Conservation (phyloP, 1,140 invertebrate species). For the Philopotamus ludificatus region DNA sequence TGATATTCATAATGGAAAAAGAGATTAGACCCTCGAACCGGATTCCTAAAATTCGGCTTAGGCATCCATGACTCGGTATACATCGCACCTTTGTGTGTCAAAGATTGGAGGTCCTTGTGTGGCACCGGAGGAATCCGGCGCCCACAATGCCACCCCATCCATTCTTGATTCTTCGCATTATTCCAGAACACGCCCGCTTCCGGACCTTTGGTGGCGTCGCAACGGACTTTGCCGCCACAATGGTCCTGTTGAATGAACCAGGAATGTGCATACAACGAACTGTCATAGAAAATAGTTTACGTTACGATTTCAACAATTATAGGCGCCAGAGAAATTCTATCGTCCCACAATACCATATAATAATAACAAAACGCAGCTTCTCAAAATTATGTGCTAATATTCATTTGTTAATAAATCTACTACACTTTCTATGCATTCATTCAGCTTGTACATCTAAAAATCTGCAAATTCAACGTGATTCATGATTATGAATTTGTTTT, state of each 20-base stretch:
- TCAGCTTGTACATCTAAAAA: too few species aligned
- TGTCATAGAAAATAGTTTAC: background rate
- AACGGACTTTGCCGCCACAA: too few species aligned
- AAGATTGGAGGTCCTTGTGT: background rate
- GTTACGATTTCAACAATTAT: background rate
- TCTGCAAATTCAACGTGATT: too few species aligned
- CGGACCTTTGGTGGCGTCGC: constrained; percentile 33
- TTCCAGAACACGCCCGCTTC: constrained; percentile 38
- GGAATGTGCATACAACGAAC: background rate
- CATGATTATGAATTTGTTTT: too few species aligned
- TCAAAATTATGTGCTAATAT: too few species aligned
- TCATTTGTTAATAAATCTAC: too few species aligned
- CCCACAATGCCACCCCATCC: background rate
- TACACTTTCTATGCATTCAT: too few species aligned
- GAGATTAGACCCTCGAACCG: constrained; percentile 31
- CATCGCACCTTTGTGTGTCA: background rate
- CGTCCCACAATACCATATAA: too few species aligned
- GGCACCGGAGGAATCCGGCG: background rate
- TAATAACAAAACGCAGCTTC: too few species aligned
- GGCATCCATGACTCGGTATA: background rate
- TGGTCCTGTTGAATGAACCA: background rate
- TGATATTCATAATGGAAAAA: constrained; percentile 33
- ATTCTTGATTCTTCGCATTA: constrained; percentile 19
- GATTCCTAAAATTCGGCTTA: constrained; percentile 18
- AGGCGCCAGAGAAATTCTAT: background rate